Percentiles rank a stretch among this genome's conserved stretches.
phyloP scores from a whole-genome alignment of 2,113 vertebrate species.

The Ictalurus punctatus region DNA sequence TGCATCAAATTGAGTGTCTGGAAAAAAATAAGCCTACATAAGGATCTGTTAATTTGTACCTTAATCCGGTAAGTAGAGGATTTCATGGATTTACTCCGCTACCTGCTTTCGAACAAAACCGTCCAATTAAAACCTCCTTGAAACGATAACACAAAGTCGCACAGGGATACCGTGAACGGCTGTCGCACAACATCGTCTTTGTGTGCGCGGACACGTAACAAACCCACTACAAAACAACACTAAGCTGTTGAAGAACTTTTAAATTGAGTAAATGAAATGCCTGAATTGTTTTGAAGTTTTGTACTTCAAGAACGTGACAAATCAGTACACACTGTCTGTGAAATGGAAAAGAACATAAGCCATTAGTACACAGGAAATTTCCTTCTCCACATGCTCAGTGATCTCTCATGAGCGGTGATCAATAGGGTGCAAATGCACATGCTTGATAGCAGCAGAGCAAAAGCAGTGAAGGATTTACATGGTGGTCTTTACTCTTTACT shows the following conservation, averaged over 20 bases:
- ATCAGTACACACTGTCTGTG: slow-evolving; percentile 15
- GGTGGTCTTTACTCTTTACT: neutral
- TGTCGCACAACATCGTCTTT: slow-evolving; percentile 32
- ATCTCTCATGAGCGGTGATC: neutral
- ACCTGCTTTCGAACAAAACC: slow-evolving; percentile 53
- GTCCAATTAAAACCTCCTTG: slow-evolving; percentile 61
- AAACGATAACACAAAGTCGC: slow-evolving; percentile 50
- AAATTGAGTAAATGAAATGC: slow-evolving; percentile 20
- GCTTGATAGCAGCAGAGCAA: neutral
- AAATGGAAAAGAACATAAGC: neutral
- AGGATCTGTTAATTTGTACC: slow-evolving; percentile 54
- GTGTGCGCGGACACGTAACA: slow-evolving; percentile 43
- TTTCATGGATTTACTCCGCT: slow-evolving; percentile 51
- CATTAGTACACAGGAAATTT: neutral
- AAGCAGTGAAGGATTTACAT: neutral
- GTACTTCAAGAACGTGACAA: slow-evolving; percentile 20
- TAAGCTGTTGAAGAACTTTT: slow-evolving; percentile 47
- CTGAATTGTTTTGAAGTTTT: slow-evolving; percentile 35
- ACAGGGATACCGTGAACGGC: slow-evolving; percentile 26
- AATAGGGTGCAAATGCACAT: neutral
- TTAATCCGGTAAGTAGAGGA: slow-evolving; percentile 59
- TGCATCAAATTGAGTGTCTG: slow-evolving; percentile 24
- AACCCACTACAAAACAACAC: slow-evolving; percentile 40
- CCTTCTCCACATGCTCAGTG: neutral
- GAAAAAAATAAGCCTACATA: slow-evolving; percentile 45